These are phyloP conservation scores for Chiloscyllium plagiosum DNA, from an alignment of 2,113 vertebrate species.

Conservation along the genomic window DNA sequence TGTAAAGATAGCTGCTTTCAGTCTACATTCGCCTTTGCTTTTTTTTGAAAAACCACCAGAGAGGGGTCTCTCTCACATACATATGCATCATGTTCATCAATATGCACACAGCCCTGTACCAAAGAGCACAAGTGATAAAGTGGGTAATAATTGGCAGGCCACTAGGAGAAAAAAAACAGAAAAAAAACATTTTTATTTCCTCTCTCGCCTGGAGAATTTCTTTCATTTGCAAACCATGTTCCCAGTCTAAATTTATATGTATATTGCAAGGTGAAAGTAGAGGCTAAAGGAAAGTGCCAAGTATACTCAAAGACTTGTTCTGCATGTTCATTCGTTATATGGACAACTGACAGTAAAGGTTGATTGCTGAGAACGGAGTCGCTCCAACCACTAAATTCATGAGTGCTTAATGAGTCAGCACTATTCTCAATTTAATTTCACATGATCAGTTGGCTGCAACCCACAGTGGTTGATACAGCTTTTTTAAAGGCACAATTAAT, in stretches of 20 bases:
- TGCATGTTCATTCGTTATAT: neutral
- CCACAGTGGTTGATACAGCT: neutral
- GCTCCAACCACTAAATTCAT: neutral
- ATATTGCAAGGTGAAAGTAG: neutral
- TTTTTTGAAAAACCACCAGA: neutral
- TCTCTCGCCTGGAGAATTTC: neutral
- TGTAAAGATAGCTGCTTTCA: neutral
- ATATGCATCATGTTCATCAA: neutral
- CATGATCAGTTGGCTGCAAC: neutral
- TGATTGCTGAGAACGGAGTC: neutral
- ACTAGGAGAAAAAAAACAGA: neutral
- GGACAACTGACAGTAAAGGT: neutral
- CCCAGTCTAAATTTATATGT: neutral
- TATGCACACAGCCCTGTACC: neutral
- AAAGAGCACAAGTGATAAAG: neutral
- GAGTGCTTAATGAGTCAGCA: neutral
- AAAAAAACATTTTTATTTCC: neutral
- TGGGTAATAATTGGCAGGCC: neutral
- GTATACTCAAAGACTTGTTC: neutral
- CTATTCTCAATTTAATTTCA: neutral
- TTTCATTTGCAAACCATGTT: neutral
- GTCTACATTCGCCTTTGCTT: neutral
- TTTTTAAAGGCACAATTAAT: neutral
- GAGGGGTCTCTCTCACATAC: neutral
- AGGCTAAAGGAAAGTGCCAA: neutral